These are phyloP conservation scores for Cladorhizidae sp. DNA, from an alignment of 37 sponge, comb jelly and placozoan species.

Conservation along the genomic window DNA sequence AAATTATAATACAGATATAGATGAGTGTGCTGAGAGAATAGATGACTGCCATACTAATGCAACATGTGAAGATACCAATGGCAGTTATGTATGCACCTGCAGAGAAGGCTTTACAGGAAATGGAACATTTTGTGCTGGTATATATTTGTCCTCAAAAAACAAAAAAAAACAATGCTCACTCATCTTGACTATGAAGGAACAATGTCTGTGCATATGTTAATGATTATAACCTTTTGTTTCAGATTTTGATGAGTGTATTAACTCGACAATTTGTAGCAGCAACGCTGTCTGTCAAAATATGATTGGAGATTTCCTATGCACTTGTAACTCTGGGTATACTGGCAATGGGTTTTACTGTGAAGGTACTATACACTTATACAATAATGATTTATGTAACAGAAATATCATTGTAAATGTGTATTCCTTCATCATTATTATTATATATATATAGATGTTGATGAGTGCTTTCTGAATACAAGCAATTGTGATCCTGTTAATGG, in stretches of 20 bases:
- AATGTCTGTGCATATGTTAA: no score
- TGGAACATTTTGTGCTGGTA: conserved; percentile 36
- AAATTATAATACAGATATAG: conserved; percentile 14
- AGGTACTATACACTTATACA: not conserved
- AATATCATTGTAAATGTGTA: no score
- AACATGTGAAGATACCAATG: conserved; percentile 39
- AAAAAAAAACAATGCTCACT: no score
- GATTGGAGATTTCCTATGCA: conserved; percentile 22
- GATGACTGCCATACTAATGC: conserved; percentile 35
- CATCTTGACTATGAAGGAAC: no score
- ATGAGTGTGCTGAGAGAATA: conserved; percentile 31
- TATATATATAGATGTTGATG: not conserved
- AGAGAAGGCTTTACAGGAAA: conserved; percentile 16
- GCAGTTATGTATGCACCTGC: conserved; percentile 55
- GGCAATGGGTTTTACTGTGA: conserved; percentile 19
- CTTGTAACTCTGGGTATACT: conserved; percentile 22
- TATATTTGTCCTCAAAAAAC: no score
- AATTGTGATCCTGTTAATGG: conserved; percentile 9
- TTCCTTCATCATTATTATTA: no score
- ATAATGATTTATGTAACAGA: not conserved
- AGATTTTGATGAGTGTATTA: conserved; percentile 36
- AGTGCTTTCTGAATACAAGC: not conserved
- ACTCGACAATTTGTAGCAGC: not conserved
- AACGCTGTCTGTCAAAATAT: conserved; percentile 19
- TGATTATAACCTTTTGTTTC: not conserved